Percentiles rank a stretch among this genome's conserved stretches.
phyloP scores from a whole-genome alignment of 2,888 invertebrate species.

The Pteria penguin region DNA sequence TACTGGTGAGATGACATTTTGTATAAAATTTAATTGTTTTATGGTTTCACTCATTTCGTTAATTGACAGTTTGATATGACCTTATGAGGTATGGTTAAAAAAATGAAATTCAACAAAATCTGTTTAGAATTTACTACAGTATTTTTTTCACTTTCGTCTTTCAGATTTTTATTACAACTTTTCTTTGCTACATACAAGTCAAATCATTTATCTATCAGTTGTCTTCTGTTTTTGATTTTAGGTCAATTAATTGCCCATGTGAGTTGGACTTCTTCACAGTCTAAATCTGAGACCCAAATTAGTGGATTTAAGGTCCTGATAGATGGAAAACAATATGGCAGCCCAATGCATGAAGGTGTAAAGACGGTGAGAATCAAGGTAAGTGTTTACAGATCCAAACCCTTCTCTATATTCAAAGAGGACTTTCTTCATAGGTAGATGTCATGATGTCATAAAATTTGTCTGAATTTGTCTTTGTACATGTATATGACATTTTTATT shows the following conservation, averaged over 20 bases:
- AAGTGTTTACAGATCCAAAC: too few species aligned
- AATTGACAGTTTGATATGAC: too few species aligned
- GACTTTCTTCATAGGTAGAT: too few species aligned
- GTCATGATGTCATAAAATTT: too few species aligned
- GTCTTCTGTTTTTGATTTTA: constrained; percentile 40
- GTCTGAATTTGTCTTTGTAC: too few species aligned
- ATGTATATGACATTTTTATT: not conserved
- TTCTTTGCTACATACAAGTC: not conserved
- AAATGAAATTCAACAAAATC: too few species aligned
- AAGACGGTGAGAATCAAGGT: constrained; percentile 78
- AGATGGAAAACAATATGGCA: constrained; percentile 80
- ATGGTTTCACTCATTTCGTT: not conserved
- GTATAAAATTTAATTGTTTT: not conserved
- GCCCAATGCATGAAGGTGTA: constrained; percentile 75
- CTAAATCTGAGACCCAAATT: constrained; percentile 73
- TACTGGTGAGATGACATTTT: constrained; percentile 75
- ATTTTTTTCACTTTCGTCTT: too few species aligned
- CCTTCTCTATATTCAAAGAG: too few species aligned
- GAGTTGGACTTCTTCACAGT: constrained; percentile 78
- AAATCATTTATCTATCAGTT: not conserved
- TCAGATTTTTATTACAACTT: not conserved
- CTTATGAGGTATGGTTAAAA: too few species aligned
- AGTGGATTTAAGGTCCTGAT: constrained; percentile 78
- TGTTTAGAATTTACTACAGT: too few species aligned
- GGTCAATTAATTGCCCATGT: constrained; percentile 78